These are phyloP conservation scores for Ips nitidus DNA, from an alignment of 1,140 invertebrate genomes.

Conservation along the genomic window DNA sequence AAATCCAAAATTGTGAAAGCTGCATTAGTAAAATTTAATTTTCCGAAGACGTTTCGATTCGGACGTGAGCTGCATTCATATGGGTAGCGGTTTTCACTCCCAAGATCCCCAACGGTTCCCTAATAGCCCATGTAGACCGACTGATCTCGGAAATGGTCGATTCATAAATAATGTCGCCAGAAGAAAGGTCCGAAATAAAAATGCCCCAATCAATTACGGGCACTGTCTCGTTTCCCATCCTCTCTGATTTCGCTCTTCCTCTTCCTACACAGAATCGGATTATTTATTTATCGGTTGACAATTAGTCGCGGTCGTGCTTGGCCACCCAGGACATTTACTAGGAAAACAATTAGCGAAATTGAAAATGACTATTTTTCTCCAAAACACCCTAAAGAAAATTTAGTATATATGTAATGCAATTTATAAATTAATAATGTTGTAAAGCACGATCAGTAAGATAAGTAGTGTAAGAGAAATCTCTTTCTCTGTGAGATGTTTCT, in stretches of 20 bases:
- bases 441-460: too few species aligned
- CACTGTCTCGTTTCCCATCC: slow-evolving; percentile 31
- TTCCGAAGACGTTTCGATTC: slow-evolving; percentile 3
- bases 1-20: not conserved
- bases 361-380: slow-evolving; percentile 7
- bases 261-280: slow-evolving; percentile 12
- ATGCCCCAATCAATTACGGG: slow-evolving; percentile 38
- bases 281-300: slow-evolving; percentile 35
- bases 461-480: too few species aligned
- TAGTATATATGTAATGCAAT: too few species aligned
- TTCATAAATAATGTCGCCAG: slow-evolving; percentile 45
- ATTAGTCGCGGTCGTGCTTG: slow-evolving; percentile 23
- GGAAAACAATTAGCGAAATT: slow-evolving; percentile 16
- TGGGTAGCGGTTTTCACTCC: slow-evolving; percentile 8
- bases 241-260: slow-evolving; percentile 25
- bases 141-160: slow-evolving; percentile 46
- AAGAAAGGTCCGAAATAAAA: slow-evolving; percentile 37
- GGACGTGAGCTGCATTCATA: slow-evolving; percentile 18
- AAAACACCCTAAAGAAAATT: too few species aligned
- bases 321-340: slow-evolving; percentile 1
- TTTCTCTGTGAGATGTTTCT: too few species aligned
- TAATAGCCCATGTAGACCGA: slow-evolving; percentile 35
- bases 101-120: slow-evolving; percentile 14
- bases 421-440: too few species aligned
- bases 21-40: not conserved